Base-by-base conservation (phyloP, 2,797 vertebrate species). In the Thripadectes ignobilis region DNA sequence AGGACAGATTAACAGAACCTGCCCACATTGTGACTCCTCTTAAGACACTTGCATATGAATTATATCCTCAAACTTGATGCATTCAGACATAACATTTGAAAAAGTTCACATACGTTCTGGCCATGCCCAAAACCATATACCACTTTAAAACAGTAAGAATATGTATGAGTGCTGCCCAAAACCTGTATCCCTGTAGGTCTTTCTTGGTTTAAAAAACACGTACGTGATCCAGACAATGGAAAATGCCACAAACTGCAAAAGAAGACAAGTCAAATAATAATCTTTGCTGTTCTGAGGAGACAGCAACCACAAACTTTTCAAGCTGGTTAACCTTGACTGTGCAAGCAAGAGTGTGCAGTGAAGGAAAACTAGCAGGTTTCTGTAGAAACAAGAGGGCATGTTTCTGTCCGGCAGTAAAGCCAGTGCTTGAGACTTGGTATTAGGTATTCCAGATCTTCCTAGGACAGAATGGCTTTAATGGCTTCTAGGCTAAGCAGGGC, bases 351-450 rank as follows among this genome's bases (percentile, higher is more conserved):
- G 30, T 2, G 11, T 32, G 5, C 9, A 57, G 4, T 32, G 61
- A 81, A 75, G 45, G 10, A 59, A 83, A 77, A 19, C 6, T 17
- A 38, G 19, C 23, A 75, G 19, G 32, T 27, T 57, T 77, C 72
- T 67, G 5, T 63, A 54, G 41, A 45, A 86, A 9, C n/a, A 36
- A 32, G 30, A 66, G 19, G 9, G 5, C 0, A 0, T 34, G 14
- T 45, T 80, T 88, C 41, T 74, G 5, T 30, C 34, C 61, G 36
- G 29, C 6, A 54, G 12, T 20, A 73, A 58, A 85, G 27, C 11
- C 24, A 43, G 0, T 18, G 6, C 12, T 21, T 36, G 26, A 59
- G 41, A n/a, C 7, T 21, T 39, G 3, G 14, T 34, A 4, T 30
- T 36, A 19, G 24, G 12, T 39, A 48, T 6, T 16, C 12, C 41